These are phyloP conservation scores for Sycophila sp. DNA, from an alignment of 1,140 invertebrate genomes.

Conservation along the genomic window DNA sequence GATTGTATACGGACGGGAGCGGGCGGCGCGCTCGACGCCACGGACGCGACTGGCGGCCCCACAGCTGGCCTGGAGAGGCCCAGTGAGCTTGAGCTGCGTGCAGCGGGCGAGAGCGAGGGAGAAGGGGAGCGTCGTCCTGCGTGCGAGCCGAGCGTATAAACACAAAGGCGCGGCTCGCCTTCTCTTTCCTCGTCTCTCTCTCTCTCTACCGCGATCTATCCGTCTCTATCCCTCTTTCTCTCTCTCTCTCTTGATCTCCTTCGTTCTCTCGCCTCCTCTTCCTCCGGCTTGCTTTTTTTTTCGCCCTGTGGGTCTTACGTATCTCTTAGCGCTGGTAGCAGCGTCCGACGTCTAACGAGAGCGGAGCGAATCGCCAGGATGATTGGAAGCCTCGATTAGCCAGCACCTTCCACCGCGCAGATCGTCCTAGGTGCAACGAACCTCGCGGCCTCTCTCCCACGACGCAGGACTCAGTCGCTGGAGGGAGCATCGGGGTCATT, in stretches of 20 bases:
- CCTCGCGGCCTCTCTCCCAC: conserved; percentile 30
- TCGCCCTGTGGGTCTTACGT: too few species aligned
- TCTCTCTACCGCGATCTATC: background rate
- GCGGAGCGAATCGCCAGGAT: conserved; percentile 1
- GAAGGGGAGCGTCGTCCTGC: conserved; percentile 16
- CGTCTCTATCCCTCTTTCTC: conserved; percentile 11
- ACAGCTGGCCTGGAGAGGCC: background rate
- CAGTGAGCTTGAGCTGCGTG: background rate
- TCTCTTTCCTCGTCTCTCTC: conserved; percentile 6
- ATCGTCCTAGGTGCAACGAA: conserved; percentile 14
- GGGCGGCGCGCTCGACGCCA: conserved; percentile 11
- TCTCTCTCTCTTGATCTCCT: conserved; percentile 1
- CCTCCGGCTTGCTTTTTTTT: conserved; percentile 23
- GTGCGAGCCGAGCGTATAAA: conserved; percentile 51
- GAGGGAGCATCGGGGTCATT: too few species aligned
- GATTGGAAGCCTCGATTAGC: too few species aligned
- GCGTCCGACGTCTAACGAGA: background rate
- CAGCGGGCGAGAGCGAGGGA: background rate
- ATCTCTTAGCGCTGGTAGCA: too few species aligned
- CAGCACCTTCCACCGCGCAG: conserved; percentile 30
- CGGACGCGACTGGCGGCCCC: conserved; percentile 13
- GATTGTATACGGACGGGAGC: background rate
- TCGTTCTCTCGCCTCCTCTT: conserved; percentile 22
- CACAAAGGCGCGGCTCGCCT: conserved; percentile 46
- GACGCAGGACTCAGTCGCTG: too few species aligned